These are phyloP conservation scores for Holacanthus passer DNA, from an alignment of 2,113 vertebrate genomes.

Conservation along the genomic window DNA sequence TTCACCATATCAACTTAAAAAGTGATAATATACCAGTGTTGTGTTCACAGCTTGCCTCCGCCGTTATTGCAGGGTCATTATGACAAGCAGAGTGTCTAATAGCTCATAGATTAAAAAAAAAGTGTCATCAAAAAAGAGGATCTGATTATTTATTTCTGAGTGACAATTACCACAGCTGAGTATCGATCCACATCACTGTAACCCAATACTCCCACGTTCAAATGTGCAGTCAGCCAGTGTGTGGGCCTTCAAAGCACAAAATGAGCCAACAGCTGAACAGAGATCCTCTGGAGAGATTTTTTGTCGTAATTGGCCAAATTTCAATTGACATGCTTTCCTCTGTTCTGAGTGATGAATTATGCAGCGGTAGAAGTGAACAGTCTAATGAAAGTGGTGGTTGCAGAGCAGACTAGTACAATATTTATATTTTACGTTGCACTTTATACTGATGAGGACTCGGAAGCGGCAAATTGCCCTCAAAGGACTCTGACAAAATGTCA, in stretches of 20 bases:
- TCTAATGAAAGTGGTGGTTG: conserved; percentile 53
- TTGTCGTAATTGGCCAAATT: conserved; percentile 59
- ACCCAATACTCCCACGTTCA: background rate
- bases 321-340: conserved; percentile 58
- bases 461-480: conserved; percentile 50
- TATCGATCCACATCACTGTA: conserved; percentile 29
- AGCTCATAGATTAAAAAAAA: background rate
- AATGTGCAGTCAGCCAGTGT: conserved; percentile 31
- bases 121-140: background rate
- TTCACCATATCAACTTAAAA: background rate
- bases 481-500: conserved; percentile 42
- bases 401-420: conserved; percentile 56
- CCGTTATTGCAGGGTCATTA: background rate
- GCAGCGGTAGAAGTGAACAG: conserved; percentile 58
- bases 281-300: conserved; percentile 50
- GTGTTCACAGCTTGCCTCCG: background rate
- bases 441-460: conserved; percentile 49
- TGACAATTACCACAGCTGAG: conserved; percentile 13
- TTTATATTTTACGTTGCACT: conserved; percentile 68
- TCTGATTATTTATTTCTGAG: conserved; percentile 25
- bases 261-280: conserved; percentile 45
- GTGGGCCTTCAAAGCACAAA: conserved; percentile 49
- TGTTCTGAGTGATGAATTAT: conserved; percentile 69
- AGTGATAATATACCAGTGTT: background rate
- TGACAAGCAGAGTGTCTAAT: background rate